Conservation (phyloP, 1,140 invertebrate species). For the Heliconius hewitsoni region DNA sequence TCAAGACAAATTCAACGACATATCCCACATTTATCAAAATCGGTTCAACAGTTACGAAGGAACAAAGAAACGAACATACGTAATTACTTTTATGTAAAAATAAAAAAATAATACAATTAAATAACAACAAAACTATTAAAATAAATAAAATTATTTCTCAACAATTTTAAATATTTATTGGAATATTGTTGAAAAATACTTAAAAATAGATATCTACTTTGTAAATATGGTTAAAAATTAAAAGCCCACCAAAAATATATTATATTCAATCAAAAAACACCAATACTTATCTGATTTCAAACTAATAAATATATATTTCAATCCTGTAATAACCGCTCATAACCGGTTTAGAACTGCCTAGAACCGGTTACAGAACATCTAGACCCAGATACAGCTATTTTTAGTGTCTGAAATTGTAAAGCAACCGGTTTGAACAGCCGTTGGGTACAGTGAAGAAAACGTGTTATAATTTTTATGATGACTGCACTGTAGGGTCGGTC, state of each 20-base stretch:
- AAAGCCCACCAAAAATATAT: neutral
- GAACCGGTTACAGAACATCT: neutral
- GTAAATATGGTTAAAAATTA: neutral
- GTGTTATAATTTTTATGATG: neutral
- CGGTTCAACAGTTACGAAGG: too few species aligned
- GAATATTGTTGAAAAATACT: too few species aligned
- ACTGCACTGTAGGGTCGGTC: neutral
- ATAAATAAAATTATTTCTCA: too few species aligned
- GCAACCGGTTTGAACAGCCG: neutral
- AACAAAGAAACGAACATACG: too few species aligned
- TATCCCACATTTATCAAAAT: too few species aligned
- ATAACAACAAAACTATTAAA: too few species aligned
- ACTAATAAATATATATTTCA: neutral
- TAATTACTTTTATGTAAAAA: too few species aligned
- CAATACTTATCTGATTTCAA: neutral
- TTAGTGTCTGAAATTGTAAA: conserved; percentile 4
- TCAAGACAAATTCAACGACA: too few species aligned
- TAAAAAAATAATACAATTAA: too few species aligned
- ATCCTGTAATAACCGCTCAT: neutral
- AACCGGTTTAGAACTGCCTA: conserved; percentile 11
- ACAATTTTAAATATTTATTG: too few species aligned
- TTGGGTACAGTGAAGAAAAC: neutral
- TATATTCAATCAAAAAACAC: neutral
- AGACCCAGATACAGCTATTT: conserved; percentile 7
- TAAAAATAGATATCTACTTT: too few species aligned